Evolutionary conservation across 2,113 vertebrate genomes (phyloP).

Genomic region (Odocoileus hemionus): DNA sequence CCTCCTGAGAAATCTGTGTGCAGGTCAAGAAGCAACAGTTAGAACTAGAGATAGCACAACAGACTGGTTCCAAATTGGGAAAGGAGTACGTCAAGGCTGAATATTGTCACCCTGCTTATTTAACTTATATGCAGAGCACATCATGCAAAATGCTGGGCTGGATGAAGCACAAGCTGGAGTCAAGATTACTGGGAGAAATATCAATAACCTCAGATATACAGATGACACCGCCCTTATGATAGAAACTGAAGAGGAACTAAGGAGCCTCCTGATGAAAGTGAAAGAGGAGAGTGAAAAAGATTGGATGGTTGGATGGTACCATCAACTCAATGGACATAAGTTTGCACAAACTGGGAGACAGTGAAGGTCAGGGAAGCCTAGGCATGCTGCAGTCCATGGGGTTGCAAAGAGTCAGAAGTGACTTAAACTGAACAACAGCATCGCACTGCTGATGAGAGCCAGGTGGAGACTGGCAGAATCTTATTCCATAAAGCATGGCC

Average conservation of each 20-base stretch:
- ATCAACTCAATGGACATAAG: not conserved
- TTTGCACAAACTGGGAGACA: not conserved
- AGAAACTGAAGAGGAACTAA: not conserved
- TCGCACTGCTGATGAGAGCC: not conserved
- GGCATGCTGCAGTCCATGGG: too few species aligned
- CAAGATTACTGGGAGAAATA: not conserved
- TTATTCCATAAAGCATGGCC: fast-evolving
- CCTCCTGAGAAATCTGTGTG: not conserved
- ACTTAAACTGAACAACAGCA: not conserved
- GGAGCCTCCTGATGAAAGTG: not conserved
- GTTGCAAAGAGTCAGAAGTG: not conserved
- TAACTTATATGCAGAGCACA: not conserved
- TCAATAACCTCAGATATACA: not conserved
- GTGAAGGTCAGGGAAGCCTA: too few species aligned
- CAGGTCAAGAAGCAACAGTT: not conserved
- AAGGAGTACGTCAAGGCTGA: not conserved
- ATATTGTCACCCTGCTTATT: not conserved
- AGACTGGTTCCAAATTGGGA: not conserved
- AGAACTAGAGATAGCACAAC: not conserved
- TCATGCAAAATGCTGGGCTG: fast-evolving
- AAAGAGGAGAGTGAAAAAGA: not conserved
- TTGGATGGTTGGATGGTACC: not conserved
- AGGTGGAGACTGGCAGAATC: too few species aligned
- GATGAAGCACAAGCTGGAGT: not conserved
- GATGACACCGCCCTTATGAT: not conserved